phyloP scores from a whole-genome alignment of 1,140 invertebrate species.

The Oppia nitens region DNA sequence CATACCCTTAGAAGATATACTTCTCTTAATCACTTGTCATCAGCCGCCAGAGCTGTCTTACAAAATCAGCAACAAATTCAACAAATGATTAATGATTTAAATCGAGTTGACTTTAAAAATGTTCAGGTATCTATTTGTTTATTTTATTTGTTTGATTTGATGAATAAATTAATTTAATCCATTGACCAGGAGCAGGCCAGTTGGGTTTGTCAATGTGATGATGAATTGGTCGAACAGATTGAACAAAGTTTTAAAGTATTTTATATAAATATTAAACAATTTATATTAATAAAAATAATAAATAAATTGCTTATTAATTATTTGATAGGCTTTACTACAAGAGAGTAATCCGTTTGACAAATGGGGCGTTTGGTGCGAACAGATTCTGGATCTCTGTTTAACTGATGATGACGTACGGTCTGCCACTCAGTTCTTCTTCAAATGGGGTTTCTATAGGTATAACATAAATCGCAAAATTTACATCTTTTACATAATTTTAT shows the following conservation, averaged over 20 bases:
- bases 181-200: constrained; percentile 53
- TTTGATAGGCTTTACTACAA: constrained; percentile 44
- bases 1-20: constrained; percentile 90
- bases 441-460: constrained; percentile 98
- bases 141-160: constrained; percentile 11
- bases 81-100: constrained; percentile 93
- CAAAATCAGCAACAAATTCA: constrained; percentile 87
- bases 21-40: constrained; percentile 93
- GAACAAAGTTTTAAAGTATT: constrained; percentile 78
- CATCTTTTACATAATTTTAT: constrained; percentile 11
- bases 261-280: not conserved
- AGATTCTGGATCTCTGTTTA: constrained; percentile 66
- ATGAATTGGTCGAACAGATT: constrained; percentile 60
- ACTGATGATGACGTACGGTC: constrained; percentile 33
- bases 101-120: constrained; percentile 91
- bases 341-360: constrained; percentile 85
- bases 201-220: constrained; percentile 92
- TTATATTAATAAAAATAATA: not conserved
- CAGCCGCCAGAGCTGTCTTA: constrained; percentile 84
- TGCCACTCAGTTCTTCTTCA: constrained; percentile 76
- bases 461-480: too few relatives aligned
- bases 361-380: constrained; percentile 92
- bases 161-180: not conserved
- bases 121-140: constrained; percentile 41
- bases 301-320: not conserved